Base-by-base conservation (phyloP, 1,140 invertebrate species). In the Helicoverpa zea region DNA sequence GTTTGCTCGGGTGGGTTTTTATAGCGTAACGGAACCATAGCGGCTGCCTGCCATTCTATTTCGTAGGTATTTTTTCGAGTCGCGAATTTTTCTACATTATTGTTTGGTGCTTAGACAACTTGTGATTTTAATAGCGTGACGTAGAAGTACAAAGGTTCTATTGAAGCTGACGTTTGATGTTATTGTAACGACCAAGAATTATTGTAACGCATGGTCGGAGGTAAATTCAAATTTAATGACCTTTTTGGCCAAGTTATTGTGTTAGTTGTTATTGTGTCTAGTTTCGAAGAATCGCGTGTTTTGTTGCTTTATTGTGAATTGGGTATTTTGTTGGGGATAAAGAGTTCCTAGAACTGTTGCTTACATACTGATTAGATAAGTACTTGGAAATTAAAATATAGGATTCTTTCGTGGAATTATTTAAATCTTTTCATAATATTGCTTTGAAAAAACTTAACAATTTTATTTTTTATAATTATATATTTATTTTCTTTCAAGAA, bases 1-100 rank as follows among this genome's bases (percentile, higher is more conserved):
- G 90, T 91, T 94, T 92, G 91, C 91, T 90, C 88, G 83, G 90
- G 87, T 92, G 85, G 89, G 88, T 93, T 94, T 93, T 94, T 94
- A 93, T 92, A 91, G 86, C 88, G 86, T 85, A 91, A 90, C 88
- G 87, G 86, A 91, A 89, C 88, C 80, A 86, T 85, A 85, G 87
- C 88, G 90, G 87, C 87, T 85, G 88, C 79, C 86, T 85, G 82
- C 83, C 89, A 87, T 91, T 90, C 89, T 89, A 90, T 94, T 91
- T 89, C 80, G 84, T 84, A 87, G 86, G 86, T 89, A 90, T 92
- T 92, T 92, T 88, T 92, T 89, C 86, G 83, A 88, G 83, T 86
- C 74, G 84, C 83, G 88, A 91, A 89, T 88, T 92, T 92, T 92
- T 90, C 91, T 86, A 70, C 64, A 91, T 92, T 93, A 89, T 94